Conservation (phyloP, 2,888 invertebrate species). For the Mycogona germanica region DNA sequence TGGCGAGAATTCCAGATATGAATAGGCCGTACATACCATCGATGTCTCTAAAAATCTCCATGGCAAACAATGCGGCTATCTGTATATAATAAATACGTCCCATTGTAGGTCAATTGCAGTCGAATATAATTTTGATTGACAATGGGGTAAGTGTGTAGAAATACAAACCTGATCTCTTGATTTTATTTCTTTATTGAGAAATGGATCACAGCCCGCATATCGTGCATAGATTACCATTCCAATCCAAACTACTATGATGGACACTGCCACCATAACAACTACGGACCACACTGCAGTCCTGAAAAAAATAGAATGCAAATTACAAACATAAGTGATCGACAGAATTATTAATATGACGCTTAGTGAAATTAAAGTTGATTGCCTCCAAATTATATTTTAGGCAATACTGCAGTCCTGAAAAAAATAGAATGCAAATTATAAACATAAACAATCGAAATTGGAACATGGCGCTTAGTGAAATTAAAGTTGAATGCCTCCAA, state of each 20-base stretch:
- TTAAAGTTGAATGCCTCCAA: too few relatives aligned
- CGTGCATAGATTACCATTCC: slow-evolving; percentile 8
- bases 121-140: too few relatives aligned
- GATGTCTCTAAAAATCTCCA: slow-evolving; percentile 8
- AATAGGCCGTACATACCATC: slow-evolving; percentile 7
- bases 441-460: too few relatives aligned
- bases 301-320: background rate
- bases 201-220: slow-evolving; percentile 13
- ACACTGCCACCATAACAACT: background rate
- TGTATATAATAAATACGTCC: background rate
- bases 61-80: slow-evolving; percentile 10
- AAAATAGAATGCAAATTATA: too few relatives aligned
- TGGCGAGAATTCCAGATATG: slow-evolving; percentile 6
- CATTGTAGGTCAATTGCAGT: too few relatives aligned
- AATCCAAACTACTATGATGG: slow-evolving; percentile 2
- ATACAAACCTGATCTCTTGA: slow-evolving; percentile 16
- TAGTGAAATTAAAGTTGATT: too few relatives aligned
- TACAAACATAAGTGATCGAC: too few relatives aligned
- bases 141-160: too few relatives aligned
- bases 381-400: too few relatives aligned
- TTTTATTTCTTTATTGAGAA: background rate
- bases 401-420: too few relatives aligned
- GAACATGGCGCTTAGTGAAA: too few relatives aligned
- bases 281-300: slow-evolving; percentile 2
- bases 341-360: too few relatives aligned